Evolutionary conservation across 2,113 vertebrate genomes (phyloP).

Genomic region (Panurus biarmicus): DNA sequence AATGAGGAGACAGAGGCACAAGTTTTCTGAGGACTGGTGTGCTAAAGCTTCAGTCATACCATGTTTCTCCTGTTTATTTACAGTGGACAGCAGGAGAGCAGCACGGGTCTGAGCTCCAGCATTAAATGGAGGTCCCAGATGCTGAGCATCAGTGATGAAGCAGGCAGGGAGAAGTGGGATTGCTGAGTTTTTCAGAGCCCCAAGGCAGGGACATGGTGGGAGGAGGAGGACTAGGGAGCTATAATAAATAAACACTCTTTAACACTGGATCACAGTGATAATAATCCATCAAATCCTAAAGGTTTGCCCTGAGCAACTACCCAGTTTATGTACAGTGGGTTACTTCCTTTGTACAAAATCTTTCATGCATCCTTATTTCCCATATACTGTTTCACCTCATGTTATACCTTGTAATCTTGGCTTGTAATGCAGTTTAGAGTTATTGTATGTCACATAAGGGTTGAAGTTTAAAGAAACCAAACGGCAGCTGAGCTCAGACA

Average conservation of each 20-base stretch:
- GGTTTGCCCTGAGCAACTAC: slow-evolving; percentile 1
- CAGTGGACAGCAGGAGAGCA: background rate
- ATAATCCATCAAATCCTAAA: slow-evolving; percentile 32
- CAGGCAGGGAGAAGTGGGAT: background rate
- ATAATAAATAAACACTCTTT: slow-evolving; percentile 15
- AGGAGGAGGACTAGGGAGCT: background rate
- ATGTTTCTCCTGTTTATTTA: background rate
- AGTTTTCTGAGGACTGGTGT: background rate
- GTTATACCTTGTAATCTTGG: slow-evolving; percentile 22
- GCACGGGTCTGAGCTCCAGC: background rate
- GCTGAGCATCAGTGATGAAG: rapidly evolving
- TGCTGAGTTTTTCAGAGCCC: background rate
- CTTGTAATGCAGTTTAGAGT: background rate
- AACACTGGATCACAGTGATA: background rate
- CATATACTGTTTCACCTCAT: slow-evolving; percentile 14
- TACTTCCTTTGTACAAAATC: slow-evolving; percentile 21
- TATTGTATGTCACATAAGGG: background rate
- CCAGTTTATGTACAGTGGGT: background rate
- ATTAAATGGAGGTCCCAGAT: background rate
- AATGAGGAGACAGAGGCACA: rapidly evolving
- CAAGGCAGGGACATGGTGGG: background rate
- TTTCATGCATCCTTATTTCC: slow-evolving; percentile 21
- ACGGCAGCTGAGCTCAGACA: background rate
- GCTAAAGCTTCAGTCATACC: background rate
- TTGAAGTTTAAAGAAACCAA: slow-evolving; percentile 14